phyloP scores from a whole-genome alignment of 2,888 invertebrate genomes.

The Agrochola macilenta region DNA sequence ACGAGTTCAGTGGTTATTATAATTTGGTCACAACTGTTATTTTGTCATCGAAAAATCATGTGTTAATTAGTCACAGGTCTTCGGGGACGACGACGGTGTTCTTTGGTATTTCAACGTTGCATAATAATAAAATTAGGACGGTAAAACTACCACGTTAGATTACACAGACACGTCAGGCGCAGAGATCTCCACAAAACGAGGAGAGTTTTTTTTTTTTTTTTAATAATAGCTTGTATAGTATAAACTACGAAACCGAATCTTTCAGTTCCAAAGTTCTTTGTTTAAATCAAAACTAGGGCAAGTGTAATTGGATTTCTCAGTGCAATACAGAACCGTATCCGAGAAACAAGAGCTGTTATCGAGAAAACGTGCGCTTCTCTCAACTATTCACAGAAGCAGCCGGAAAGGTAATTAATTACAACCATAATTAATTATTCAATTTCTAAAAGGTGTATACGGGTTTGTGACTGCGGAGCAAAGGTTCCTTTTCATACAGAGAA shows the following conservation, averaged over 20 bases:
- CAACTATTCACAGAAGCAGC: background rate
- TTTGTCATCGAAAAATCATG: background rate
- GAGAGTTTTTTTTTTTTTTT: background rate
- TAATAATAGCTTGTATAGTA: background rate
- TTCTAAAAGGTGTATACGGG: background rate
- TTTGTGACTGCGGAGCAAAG: background rate
- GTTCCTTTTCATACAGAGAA: background rate
- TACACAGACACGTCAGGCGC: background rate
- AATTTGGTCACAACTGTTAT: background rate
- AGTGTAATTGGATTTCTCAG: constrained; percentile 1
- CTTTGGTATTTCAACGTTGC: background rate
- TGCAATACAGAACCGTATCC: background rate
- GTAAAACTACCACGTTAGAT: background rate
- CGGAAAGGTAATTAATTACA: background rate
- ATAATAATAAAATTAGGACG: background rate
- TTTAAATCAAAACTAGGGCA: background rate
- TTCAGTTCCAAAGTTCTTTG: background rate
- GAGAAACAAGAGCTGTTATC: background rate
- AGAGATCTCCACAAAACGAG: background rate
- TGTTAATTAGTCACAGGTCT: background rate
- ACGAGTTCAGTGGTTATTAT: background rate
- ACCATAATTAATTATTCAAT: background rate
- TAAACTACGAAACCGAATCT: background rate
- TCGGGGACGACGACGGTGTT: too few relatives aligned
- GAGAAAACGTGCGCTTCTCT: too few relatives aligned